Evolutionary conservation across 1,140 invertebrate genomes (phyloP).

Genomic region (Drosophila sulfurigaster): DNA sequence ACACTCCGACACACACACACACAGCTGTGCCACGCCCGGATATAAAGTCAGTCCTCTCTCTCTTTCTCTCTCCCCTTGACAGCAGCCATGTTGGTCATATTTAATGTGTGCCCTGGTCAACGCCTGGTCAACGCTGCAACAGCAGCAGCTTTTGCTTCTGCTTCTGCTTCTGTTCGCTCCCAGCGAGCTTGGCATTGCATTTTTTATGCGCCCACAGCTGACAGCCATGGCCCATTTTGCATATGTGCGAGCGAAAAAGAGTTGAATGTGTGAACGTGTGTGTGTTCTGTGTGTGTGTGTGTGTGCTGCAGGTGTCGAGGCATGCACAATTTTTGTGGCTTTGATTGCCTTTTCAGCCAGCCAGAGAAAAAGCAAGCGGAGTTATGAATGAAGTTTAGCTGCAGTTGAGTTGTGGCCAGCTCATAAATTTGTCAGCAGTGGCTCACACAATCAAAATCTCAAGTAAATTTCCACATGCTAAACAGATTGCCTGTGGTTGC

Average conservation of each 20-base stretch:
- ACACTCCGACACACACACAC: conserved; percentile 29
- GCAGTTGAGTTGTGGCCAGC: conserved; percentile 73
- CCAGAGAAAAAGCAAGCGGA: conserved; percentile 11
- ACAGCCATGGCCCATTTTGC: conserved; percentile 58
- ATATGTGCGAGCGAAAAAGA: conserved; percentile 6
- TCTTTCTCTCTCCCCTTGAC: conserved; percentile 9
- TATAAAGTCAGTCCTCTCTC: conserved; percentile 69
- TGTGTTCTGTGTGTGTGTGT: conserved; percentile 17
- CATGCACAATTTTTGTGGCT: conserved; percentile 73
- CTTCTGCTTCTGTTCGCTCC: background rate
- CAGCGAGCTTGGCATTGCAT: conserved; percentile 46
- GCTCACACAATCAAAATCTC: conserved; percentile 53
- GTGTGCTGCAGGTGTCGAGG: conserved; percentile 61
- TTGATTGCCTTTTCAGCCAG: conserved; percentile 69
- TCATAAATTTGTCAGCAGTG: conserved; percentile 75
- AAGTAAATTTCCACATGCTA: conserved; percentile 69
- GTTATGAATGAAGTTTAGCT: conserved; percentile 79
- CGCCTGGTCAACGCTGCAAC: conserved; percentile 54
- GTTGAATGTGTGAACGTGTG: background rate
- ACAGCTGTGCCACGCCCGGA: conserved; percentile 49
- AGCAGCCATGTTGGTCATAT: conserved; percentile 71
- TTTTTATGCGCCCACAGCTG: conserved; percentile 79
- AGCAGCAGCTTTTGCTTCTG: background rate
- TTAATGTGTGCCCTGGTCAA: conserved; percentile 73
- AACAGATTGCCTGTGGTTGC: conserved; percentile 25